Base-by-base conservation (phyloP, 2,888 invertebrate genomes). In the Tortrix viridana region DNA sequence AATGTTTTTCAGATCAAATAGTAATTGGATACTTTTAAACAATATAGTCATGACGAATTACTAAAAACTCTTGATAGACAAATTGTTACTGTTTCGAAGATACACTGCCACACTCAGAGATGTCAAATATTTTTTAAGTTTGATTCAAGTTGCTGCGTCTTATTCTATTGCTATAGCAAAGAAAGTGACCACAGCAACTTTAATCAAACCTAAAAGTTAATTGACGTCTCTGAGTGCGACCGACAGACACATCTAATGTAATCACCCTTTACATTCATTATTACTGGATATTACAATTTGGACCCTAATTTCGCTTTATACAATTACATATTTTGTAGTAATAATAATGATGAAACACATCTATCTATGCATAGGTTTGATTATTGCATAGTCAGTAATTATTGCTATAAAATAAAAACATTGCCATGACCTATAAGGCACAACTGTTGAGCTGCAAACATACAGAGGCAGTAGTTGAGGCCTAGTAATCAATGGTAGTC, bases 301-400 rank as follows among this genome's bases (percentile, higher is more conserved):
- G 60, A 60, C 60, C 53, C 53, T 46, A 60, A 43, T 37, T 56
- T 47, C 22, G 32, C 32, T 47, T 37, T 5, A 16, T 43, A n/a
- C 14, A 37, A 32, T 32, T 50, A 37, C 32, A 37, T 12, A 16
- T 18, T 26, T 16, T 32, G 12, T 26, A 16, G 16, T 41, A 14
- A 41, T 41, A 41, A 32, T 16, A 41, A 41, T 41, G 41, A 41
- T 41, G 3, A 32, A 32, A 41, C 41, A 32, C 41, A 41, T 41
- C n/a, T 41, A 41, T n/a, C n/a, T 41, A 5, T n/a, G 5, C 38
- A 12, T n/a, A 4, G 16, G 16, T n/a, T 14, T 16, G 14, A 38
- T 38, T 38, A n/a, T 41, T 32, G 32, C 26, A 26, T 32, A 32
- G 9, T 6, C 9, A 32, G 22, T 32, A 32, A 32, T 32, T 32